Conservation (phyloP, 2,888 invertebrate genomes). For the Enchytraeus crypticus region DNA sequence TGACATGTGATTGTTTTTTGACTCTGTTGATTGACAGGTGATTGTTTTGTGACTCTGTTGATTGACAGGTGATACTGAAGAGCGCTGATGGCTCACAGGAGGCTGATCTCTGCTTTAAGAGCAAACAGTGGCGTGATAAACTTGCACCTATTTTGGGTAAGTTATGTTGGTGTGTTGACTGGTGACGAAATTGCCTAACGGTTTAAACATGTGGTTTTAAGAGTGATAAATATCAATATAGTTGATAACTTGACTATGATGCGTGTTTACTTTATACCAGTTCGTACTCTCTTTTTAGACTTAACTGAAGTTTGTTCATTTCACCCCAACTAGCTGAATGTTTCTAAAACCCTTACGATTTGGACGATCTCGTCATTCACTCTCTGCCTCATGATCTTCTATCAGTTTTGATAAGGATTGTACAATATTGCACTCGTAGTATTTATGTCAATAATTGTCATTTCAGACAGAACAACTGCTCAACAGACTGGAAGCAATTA, state of each 20-base stretch:
- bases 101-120: not conserved
- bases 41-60: not conserved
- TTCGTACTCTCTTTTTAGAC: not conserved
- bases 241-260: no score
- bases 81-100: constrained; percentile 1
- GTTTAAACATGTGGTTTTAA: no score
- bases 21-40: not conserved
- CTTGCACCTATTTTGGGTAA: constrained; percentile 54
- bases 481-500: no score
- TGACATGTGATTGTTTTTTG: not conserved
- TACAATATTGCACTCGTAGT: no score
- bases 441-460: no score
- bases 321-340: not conserved
- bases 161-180: constrained; percentile 9
- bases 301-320: not conserved
- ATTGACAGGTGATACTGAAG: not conserved
- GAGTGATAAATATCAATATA: no score
- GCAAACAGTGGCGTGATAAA: constrained; percentile 44
- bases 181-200: not conserved
- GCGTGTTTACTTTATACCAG: no score
- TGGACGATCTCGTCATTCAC: not conserved
- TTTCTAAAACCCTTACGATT: not conserved
- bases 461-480: no score
- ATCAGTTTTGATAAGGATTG: no score
- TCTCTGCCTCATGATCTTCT: no score